Conservation (phyloP, 2,113 vertebrate genomes). For the Halcyon senegalensis region DNA sequence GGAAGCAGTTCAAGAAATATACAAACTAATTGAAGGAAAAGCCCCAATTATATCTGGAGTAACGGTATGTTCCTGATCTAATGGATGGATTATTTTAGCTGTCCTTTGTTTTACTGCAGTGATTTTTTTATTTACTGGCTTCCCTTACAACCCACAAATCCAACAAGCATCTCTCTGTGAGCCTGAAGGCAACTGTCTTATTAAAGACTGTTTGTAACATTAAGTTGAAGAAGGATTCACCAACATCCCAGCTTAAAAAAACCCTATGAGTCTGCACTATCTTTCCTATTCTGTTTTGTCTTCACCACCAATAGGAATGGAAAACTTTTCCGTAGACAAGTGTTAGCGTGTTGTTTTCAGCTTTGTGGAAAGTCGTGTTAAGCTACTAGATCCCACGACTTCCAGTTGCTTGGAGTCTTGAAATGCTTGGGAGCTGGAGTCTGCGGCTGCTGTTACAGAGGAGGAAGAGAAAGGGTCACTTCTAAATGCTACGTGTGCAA, state of each 20-base stretch:
- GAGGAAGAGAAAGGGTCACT: too few species aligned
- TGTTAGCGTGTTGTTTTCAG: not conserved
- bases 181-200: not conserved
- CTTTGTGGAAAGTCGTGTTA: not conserved
- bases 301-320: not conserved
- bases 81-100: not conserved
- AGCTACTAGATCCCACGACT: not conserved
- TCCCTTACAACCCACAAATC: not conserved
- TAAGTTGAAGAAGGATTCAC: too few species aligned
- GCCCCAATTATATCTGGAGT: conserved; percentile 89
- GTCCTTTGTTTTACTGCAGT: not conserved
- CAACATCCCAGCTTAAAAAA: too few species aligned
- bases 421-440: not conserved
- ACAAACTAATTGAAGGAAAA: conserved; percentile 91
- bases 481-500: not conserved
- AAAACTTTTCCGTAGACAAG: not conserved
- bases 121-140: not conserved
- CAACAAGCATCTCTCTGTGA: not conserved
- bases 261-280: too few species aligned
- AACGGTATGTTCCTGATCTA: conserved; percentile 78
- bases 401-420: not conserved
- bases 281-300: too few species aligned
- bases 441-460: not conserved
- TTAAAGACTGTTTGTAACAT: too few species aligned
- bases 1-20: conserved; percentile 89